phyloP scores from a whole-genome alignment of 2,113 vertebrate species.

The Neotragus moschatus region DNA sequence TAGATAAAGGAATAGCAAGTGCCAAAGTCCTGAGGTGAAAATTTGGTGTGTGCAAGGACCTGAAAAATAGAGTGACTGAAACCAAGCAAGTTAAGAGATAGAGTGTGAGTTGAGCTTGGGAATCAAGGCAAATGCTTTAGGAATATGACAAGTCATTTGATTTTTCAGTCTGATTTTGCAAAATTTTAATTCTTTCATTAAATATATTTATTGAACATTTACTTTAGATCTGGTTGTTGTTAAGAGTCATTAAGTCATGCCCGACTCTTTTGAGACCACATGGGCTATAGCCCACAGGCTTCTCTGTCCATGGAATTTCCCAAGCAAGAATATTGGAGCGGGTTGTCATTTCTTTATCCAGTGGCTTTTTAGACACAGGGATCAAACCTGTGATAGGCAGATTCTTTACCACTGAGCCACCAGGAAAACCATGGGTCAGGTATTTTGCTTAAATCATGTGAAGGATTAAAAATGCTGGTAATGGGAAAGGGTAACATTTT shows the following conservation, averaged over 20 bases:
- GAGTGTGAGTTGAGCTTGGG: neutral
- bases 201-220: neutral
- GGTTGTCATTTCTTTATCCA: neutral
- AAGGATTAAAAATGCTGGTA: neutral
- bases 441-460: neutral
- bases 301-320: neutral
- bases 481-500: neutral
- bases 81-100: neutral
- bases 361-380: neutral
- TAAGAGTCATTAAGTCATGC: neutral
- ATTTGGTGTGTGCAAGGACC: neutral
- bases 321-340: neutral
- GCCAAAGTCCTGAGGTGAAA: neutral
- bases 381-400: neutral
- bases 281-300: neutral
- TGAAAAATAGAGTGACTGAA: neutral
- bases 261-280: accelerated
- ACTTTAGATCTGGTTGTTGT: neutral
- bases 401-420: neutral
- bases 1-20: neutral
- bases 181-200: neutral
- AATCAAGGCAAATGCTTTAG: neutral
- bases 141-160: neutral
- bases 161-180: neutral
- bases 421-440: neutral